Conservation (phyloP, 23 tunicate genomes). For the Trididemnum miniatum region DNA sequence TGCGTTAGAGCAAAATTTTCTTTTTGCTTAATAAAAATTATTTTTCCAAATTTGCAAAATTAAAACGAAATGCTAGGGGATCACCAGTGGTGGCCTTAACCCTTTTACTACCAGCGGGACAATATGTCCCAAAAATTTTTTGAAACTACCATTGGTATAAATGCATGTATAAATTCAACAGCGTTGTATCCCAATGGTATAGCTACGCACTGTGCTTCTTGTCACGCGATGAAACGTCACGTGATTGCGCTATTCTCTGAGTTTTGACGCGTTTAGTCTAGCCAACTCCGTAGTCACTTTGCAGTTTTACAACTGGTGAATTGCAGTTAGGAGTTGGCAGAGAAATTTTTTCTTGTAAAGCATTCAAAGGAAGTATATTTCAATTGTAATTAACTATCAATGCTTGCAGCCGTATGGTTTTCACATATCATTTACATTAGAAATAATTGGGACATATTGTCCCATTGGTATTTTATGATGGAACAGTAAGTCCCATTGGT, state of each 20-base stretch:
- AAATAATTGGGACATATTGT: constrained; percentile 17
- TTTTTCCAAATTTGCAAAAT: too few species aligned
- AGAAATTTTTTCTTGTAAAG: neutral
- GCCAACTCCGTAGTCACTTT: neutral
- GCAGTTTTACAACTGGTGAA: constrained; percentile 1
- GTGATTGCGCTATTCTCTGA: constrained; percentile 11
- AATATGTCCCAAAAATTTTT: constrained; percentile 22
- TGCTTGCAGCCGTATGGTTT: neutral
- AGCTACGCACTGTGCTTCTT: constrained; percentile 21
- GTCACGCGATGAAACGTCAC: constrained; percentile 20
- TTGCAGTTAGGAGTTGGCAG: constrained; percentile 15
- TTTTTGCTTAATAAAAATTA: too few species aligned
- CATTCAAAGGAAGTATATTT: neutral
- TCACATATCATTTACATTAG: constrained; percentile 6
- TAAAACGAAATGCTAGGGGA: too few species aligned
- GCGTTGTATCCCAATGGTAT: constrained; percentile 22
- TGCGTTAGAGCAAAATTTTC: too few species aligned
- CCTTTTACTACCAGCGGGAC: constrained; percentile 30
- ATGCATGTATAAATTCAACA: neutral
- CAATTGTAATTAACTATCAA: constrained; percentile 20
- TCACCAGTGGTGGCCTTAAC: too few species aligned
- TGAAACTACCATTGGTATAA: constrained; percentile 21
- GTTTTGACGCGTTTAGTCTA: constrained; percentile 1
- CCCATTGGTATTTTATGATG: constrained; percentile 18
- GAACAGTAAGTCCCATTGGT: constrained; percentile 21